Conservation (phyloP, 2,797 vertebrate species). For the Premnoplex brunnescens region DNA sequence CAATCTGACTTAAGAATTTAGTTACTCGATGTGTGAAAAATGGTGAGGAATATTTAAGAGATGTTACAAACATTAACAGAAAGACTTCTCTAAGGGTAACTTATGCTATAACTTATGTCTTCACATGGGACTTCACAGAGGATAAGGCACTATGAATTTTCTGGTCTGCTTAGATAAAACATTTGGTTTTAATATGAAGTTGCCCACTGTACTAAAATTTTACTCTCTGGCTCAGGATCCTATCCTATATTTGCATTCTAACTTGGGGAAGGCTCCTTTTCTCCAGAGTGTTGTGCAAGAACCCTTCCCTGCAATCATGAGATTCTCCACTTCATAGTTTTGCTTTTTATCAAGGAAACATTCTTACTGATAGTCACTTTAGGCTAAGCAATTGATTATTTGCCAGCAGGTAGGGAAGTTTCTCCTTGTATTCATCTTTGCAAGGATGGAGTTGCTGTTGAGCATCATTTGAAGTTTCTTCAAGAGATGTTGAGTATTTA, state of each 20-base stretch:
- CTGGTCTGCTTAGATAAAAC: background rate
- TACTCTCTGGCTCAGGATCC: background rate
- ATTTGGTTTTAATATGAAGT: background rate
- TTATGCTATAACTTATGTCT: background rate
- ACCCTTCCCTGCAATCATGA: accelerated
- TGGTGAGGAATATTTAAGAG: background rate
- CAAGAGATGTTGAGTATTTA: background rate
- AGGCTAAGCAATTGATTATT: background rate
- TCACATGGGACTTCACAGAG: background rate
- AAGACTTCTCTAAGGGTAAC: background rate
- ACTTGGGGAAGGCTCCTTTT: background rate
- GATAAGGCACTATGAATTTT: background rate
- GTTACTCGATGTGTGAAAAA: background rate
- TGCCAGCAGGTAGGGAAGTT: background rate
- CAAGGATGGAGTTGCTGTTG: background rate
- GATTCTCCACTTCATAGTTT: background rate
- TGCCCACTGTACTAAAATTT: background rate
- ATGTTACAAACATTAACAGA: background rate
- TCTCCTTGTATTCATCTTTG: background rate
- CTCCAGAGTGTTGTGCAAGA: accelerated
- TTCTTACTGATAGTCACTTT: background rate
- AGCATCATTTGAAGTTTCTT: background rate
- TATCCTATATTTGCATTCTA: background rate
- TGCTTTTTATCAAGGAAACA: background rate
- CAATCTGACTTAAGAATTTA: background rate